Conservation (phyloP, 2,888 invertebrate genomes). For the Machimus atricapillus region DNA sequence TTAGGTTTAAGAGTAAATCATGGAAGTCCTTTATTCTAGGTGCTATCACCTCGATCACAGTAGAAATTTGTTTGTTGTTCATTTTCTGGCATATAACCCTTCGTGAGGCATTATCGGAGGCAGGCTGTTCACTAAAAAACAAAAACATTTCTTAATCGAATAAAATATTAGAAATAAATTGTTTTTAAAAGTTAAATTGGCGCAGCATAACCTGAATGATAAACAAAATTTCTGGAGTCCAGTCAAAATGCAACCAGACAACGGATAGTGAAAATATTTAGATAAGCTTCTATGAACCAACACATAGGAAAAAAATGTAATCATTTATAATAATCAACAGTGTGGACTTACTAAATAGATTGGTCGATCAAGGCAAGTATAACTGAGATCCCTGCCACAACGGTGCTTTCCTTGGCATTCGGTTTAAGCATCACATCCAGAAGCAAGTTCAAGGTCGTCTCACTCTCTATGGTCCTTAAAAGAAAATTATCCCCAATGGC, state of each 20-base stretch:
- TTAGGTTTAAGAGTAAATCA: slow-evolving; percentile 69
- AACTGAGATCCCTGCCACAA: slow-evolving; percentile 81
- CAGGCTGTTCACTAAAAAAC: slow-evolving; percentile 57
- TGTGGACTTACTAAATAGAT: slow-evolving; percentile 48
- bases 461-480: slow-evolving; percentile 73
- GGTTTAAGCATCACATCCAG: slow-evolving; percentile 78
- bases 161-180: background rate
- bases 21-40: slow-evolving; percentile 76
- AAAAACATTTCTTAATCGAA: background rate
- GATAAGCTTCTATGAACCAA: no score
- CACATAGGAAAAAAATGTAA: no score
- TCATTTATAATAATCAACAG: no score
- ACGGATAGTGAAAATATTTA: no score
- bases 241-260: no score
- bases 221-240: no score
- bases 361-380: slow-evolving; percentile 74
- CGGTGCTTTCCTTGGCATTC: slow-evolving; percentile 72
- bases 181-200: no score
- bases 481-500: slow-evolving; percentile 69
- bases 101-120: slow-evolving; percentile 56
- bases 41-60: slow-evolving; percentile 70
- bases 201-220: no score
- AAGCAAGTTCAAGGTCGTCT: slow-evolving; percentile 71
- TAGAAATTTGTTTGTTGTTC: slow-evolving; percentile 68
- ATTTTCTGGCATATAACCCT: slow-evolving; percentile 64